Evolutionary conservation across 1,140 invertebrate species (phyloP).

Genomic region (Procambarus virginalis): DNA sequence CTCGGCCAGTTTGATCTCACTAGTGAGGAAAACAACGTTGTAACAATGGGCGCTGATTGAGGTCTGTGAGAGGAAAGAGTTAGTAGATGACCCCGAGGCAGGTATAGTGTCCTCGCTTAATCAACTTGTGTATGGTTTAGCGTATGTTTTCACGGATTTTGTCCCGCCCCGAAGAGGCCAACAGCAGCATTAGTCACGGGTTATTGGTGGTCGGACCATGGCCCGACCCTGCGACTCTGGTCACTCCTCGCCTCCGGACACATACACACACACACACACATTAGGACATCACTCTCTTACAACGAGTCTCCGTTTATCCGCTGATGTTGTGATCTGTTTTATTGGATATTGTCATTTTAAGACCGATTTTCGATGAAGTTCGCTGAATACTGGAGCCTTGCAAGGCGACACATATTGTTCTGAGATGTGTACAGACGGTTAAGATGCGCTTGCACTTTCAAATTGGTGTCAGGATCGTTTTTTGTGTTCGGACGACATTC

Average conservation of each 20-base stretch:
- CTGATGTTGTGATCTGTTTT: too few species aligned
- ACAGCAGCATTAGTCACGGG: conserved; percentile 30
- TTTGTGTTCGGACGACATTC: too few species aligned
- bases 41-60: not conserved
- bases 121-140: conserved; percentile 22
- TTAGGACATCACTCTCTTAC: not conserved
- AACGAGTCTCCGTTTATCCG: too few species aligned
- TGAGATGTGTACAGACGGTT: too few species aligned
- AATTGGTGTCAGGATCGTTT: too few species aligned
- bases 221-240: not conserved
- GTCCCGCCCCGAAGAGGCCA: conserved; percentile 4
- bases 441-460: too few species aligned
- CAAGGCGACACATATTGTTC: too few species aligned
- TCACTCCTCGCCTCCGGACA: not conserved
- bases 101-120: conserved; percentile 17
- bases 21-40: not conserved
- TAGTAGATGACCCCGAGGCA: not conserved
- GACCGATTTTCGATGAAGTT: too few species aligned
- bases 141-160: conserved; percentile 49
- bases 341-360: too few species aligned
- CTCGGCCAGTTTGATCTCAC: too few species aligned
- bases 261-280: not conserved
- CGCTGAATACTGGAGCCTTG: too few species aligned
- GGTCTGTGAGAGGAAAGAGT: not conserved
- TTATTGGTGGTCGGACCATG: conserved; percentile 20